Conservation (phyloP, 2,113 vertebrate genomes). For the Lamprologus sp. region DNA sequence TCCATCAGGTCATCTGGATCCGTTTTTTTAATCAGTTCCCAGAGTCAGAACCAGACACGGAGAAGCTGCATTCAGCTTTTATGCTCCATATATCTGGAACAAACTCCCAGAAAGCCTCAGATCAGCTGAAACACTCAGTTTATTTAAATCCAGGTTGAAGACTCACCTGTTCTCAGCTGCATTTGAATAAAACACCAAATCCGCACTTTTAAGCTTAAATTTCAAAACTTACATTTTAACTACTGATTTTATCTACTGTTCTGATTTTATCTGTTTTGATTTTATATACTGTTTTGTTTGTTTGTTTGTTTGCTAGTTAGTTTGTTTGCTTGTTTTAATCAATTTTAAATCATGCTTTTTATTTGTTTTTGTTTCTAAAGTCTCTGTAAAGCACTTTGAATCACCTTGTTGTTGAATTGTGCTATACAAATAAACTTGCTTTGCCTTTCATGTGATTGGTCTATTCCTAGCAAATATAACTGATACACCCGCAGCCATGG, state of each 20-base stretch:
- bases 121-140: too few relatives aligned
- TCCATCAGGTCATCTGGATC: too few relatives aligned
- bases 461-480: not conserved
- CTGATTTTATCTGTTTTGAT: not conserved
- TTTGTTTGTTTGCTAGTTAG: not conserved
- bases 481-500: not conserved
- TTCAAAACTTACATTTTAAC: too few relatives aligned
- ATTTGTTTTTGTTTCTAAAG: not conserved
- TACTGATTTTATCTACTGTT: too few relatives aligned
- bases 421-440: not conserved
- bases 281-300: not conserved
- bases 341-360: not conserved
- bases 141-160: too few relatives aligned
- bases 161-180: too few relatives aligned
- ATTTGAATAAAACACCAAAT: rapidly evolving
- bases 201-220: too few relatives aligned
- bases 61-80: too few relatives aligned
- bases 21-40: too few relatives aligned
- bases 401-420: not conserved
- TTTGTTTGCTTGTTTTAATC: not conserved
- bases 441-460: not conserved
- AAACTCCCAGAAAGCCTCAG: too few relatives aligned
- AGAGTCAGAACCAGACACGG: too few relatives aligned
- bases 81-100: too few relatives aligned
- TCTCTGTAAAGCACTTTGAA: not conserved